Evolutionary conservation across 1,140 invertebrate genomes (phyloP).

Genomic region (Plectrocnemia conspersa): DNA sequence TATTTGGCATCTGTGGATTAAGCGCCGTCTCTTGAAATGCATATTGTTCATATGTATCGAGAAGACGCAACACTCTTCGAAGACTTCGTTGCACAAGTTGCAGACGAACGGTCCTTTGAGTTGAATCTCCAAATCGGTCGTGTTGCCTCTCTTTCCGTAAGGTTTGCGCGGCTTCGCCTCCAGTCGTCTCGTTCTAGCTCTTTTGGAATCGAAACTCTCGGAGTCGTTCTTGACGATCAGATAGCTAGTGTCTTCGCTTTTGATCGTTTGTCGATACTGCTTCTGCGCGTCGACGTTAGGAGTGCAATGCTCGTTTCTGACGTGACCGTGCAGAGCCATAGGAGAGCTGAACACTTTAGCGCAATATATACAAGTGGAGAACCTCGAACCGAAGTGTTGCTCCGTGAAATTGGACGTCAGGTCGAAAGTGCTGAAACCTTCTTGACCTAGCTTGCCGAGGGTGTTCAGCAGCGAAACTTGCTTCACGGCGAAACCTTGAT

Average conservation of each 20-base stretch:
- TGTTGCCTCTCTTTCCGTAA: slow-evolving; percentile 11
- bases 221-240: slow-evolving; percentile 20
- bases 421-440: background rate
- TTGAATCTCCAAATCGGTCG: too few relatives aligned
- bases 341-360: slow-evolving; percentile 14
- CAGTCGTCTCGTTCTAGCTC: slow-evolving; percentile 1
- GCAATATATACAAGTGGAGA: slow-evolving; percentile 10
- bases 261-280: too few relatives aligned
- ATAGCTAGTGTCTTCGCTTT: slow-evolving; percentile 22
- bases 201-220: background rate
- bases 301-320: background rate
- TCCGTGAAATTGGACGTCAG: slow-evolving; percentile 3
- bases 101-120: slow-evolving; percentile 46
- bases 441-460: slow-evolving; percentile 3
- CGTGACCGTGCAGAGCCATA: slow-evolving; percentile 5
- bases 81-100: slow-evolving; percentile 43
- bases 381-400: slow-evolving; percentile 6
- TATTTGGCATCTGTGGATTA: slow-evolving; percentile 46
- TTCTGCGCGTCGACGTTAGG: background rate
- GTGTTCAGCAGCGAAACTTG: slow-evolving; percentile 22
- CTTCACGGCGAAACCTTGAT: slow-evolving; percentile 17
- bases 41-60: slow-evolving; percentile 46
- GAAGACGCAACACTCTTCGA: slow-evolving; percentile 48
- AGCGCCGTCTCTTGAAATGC: slow-evolving; percentile 45
- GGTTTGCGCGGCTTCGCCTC: slow-evolving; percentile 21